Evolutionary conservation across 1,140 invertebrate species (phyloP), one percentile per base, ranked within the genome.

Genomic region (Conus ventricosus): DNA sequence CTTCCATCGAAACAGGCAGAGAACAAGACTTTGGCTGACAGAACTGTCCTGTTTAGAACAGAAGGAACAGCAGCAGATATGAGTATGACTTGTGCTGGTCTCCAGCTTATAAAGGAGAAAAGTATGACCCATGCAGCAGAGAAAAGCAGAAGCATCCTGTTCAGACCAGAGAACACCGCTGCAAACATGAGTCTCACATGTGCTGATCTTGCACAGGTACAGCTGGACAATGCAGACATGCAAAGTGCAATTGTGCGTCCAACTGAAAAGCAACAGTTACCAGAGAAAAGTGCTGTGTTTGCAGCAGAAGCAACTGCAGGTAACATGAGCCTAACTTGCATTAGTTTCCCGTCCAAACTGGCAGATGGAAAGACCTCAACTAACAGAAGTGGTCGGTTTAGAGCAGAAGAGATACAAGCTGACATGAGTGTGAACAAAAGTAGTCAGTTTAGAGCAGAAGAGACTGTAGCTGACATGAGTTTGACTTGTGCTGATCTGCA

Each of bases 241-340:
- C 67, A 71, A 6, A 71, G 13, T n/a, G 20, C 67, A 23, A 8
- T 23, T 23, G 20, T 71, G 17, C 67, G 11, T 71, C 11, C 20
- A 23, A 71, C 67, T 78, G 76, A 39, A 78, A 39, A 39, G n/a
- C 76, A 51, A 39, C 76, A 78, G 8, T 51, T 54, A 51, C 11
- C 39, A 8, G 80, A 81, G 80, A 81, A 81, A 81, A 81, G 80
- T 51, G 23, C 54, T 54, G 80, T 81, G 13, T 81, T 81, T 63
- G 55, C 55, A 84, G 25, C 20, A 63, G 82, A 84, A 84, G 78
- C 27, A 51, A 80, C 78, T 10, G 78, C 27, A 17, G 51, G 25
- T 25, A 80, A 53, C 51, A 80, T 80, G 78, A 80, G 51, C 27
- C 67, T 71, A 20, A 71, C 67, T 20, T 71, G 67, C 67, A 20